phyloP scores from a whole-genome alignment of 37 sponge, comb jelly and placozoan species.

The Chondrosia reniformis region DNA sequence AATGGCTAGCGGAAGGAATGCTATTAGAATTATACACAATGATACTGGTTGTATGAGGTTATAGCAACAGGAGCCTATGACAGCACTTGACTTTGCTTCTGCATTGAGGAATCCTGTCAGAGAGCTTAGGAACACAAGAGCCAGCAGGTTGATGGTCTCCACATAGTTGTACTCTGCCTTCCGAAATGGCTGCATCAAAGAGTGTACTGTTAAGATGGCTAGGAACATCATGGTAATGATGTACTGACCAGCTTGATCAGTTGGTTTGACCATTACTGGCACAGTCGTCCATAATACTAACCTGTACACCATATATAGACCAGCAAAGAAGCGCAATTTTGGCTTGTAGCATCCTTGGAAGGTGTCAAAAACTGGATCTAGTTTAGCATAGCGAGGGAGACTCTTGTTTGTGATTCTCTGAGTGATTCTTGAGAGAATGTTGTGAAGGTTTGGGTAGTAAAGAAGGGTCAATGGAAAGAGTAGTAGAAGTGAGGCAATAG shows the following conservation, averaged over 20 bases:
- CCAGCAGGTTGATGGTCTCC: slow-evolving; percentile 6
- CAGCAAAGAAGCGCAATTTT: slow-evolving; percentile 1
- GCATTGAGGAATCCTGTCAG: too few species aligned
- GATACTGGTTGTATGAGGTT: too few species aligned
- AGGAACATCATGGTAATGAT: not conserved
- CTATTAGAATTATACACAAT: too few species aligned
- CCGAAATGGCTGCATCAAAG: not conserved
- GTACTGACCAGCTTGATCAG: not conserved
- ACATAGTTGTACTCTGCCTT: not conserved
- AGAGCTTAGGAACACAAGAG: slow-evolving; percentile 2
- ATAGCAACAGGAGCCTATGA: too few species aligned
- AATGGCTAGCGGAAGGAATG: too few species aligned
- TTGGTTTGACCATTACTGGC: not conserved
- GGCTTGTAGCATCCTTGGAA: slow-evolving; percentile 14
- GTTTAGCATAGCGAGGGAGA: not conserved
- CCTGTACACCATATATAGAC: not conserved
- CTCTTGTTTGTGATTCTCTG: not conserved
- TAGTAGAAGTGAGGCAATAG: not conserved
- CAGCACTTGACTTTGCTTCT: too few species aligned
- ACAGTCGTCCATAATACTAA: not conserved
- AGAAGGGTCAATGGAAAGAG: slow-evolving; percentile 2
- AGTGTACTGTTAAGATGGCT: not conserved
- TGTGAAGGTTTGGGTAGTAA: slow-evolving; percentile 3
- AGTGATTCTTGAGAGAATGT: not conserved
- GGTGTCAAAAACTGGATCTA: slow-evolving; percentile 19